Conservation (phyloP, 2,888 invertebrate genomes). For the Ditula angustiorana region DNA sequence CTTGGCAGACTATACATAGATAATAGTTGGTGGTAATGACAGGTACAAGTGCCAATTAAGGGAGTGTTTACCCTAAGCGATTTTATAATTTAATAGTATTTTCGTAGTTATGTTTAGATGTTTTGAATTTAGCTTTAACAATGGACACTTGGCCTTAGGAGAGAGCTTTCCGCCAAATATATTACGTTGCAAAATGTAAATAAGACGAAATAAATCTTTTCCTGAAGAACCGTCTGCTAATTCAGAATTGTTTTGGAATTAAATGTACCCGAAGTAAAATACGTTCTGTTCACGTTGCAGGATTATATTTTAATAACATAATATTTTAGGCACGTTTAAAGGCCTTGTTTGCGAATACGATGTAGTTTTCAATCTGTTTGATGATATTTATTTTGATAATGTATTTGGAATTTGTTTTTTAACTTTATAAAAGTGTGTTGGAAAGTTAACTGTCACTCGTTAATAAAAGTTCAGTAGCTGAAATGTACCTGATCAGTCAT, state of each 20-base stretch:
- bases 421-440: no score
- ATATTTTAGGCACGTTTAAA: slow-evolving; percentile 23
- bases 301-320: slow-evolving; percentile 33
- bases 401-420: no score
- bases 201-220: slow-evolving; percentile 63
- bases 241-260: slow-evolving; percentile 54
- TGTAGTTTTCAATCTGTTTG: not conserved
- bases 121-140: no score
- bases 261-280: slow-evolving; percentile 48
- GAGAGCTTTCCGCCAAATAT: slow-evolving; percentile 33
- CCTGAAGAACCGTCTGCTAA: slow-evolving; percentile 66
- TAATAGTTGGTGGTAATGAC: no score
- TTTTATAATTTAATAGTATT: not conserved
- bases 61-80: no score
- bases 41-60: no score
- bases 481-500: no score
- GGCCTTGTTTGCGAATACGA: slow-evolving; percentile 2
- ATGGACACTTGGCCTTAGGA: slow-evolving; percentile 29
- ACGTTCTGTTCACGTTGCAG: slow-evolving; percentile 34
- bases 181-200: slow-evolving; percentile 54
- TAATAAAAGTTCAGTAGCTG: no score
- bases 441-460: no score
- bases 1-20: no score
- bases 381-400: not conserved
- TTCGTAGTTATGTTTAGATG: not conserved